These are phyloP conservation scores for Polyommatus icarus DNA, from an alignment of 2,888 invertebrate genomes.

Conservation along the genomic window DNA sequence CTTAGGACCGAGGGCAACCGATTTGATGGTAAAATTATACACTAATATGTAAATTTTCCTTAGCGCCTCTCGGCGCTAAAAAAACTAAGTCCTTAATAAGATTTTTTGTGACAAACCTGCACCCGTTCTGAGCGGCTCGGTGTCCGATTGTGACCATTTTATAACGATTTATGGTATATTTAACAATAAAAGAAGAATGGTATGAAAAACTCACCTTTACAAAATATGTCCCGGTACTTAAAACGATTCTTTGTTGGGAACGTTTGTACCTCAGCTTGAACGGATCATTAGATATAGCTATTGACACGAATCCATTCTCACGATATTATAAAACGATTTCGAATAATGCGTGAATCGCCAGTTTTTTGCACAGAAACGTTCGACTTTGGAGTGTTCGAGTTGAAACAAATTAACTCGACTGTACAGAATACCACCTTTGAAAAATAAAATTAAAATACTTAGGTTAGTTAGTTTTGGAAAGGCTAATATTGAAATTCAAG, in stretches of 20 bases:
- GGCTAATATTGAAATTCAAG: too few relatives aligned
- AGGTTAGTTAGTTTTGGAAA: too few relatives aligned
- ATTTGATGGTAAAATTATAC: slow-evolving; percentile 40
- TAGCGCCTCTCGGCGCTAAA: slow-evolving; percentile 59
- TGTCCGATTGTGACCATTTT: slow-evolving; percentile 68
- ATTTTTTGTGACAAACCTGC: slow-evolving; percentile 51
- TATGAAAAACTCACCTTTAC: slow-evolving; percentile 47
- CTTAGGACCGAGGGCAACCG: slow-evolving; percentile 15
- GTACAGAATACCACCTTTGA: background rate
- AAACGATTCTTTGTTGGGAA: slow-evolving; percentile 58
- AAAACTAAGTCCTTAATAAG: slow-evolving; percentile 55
- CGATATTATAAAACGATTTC: slow-evolving; percentile 44
- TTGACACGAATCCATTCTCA: slow-evolving; percentile 57
- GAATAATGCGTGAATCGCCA: slow-evolving; percentile 23
- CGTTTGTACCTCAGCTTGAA: slow-evolving; percentile 43
- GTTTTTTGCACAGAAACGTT: background rate
- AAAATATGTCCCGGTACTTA: slow-evolving; percentile 51
- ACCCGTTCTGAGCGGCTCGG: slow-evolving; percentile 59
- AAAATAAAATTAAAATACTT: background rate
- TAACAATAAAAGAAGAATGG: slow-evolving; percentile 68
- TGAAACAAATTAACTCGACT: background rate
- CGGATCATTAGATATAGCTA: slow-evolving; percentile 66
- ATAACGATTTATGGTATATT: slow-evolving; percentile 79
- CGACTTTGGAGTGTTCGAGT: background rate
- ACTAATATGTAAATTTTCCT: slow-evolving; percentile 69